These are phyloP conservation scores for Papilio elwesi DNA, from an alignment of 2,888 invertebrate genomes.

Conservation along the genomic window DNA sequence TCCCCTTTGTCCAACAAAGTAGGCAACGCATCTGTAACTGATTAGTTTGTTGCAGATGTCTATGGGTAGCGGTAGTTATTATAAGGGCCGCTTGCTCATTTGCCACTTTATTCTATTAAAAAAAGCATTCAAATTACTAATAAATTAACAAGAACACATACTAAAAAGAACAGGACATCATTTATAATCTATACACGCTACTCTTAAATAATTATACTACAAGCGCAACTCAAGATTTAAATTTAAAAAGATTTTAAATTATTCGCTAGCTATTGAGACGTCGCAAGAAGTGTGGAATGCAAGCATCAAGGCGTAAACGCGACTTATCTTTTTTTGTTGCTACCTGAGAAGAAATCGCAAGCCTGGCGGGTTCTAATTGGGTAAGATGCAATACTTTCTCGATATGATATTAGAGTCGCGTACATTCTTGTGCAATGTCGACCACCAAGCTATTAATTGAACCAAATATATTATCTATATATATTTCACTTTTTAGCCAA, in stretches of 20 bases:
- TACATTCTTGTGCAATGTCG: neutral
- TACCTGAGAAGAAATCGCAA: slow-evolving; percentile 9
- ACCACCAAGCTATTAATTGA: no score
- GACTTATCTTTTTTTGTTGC: slow-evolving; percentile 23
- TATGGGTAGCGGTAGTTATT: no score
- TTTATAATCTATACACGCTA: no score
- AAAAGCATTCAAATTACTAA: no score
- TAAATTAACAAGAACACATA: no score
- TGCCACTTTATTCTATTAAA: no score
- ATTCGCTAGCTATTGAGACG: neutral
- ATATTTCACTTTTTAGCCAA: no score
- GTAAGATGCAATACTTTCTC: neutral
- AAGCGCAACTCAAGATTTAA: neutral
- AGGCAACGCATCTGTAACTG: no score
- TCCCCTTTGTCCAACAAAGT: no score
- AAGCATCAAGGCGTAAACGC: slow-evolving; percentile 21
- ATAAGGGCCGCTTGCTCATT: no score
- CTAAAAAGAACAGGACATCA: no score
- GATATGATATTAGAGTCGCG: slow-evolving; percentile 4
- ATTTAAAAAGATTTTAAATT: slow-evolving; percentile 1
- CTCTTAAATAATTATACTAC: neutral
- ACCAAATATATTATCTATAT: neutral
- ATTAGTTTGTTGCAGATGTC: no score
- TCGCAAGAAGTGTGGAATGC: neutral
- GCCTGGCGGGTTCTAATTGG: slow-evolving; percentile 9